These are phyloP conservation scores for Sipha flava DNA, from an alignment of 1,140 invertebrate genomes.

Conservation along the genomic window DNA sequence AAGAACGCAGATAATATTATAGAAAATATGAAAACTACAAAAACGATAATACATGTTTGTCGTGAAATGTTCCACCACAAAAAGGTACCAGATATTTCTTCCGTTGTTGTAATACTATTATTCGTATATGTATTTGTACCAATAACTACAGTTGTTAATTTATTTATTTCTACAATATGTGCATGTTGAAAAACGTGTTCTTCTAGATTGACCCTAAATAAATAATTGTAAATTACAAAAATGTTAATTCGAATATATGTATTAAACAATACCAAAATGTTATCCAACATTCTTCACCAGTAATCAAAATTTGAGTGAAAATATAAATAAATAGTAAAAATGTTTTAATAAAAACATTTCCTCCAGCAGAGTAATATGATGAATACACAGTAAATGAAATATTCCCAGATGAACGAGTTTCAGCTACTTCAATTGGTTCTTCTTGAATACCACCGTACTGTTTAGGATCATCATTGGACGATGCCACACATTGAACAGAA, in stretches of 20 bases:
- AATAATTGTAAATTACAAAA: not conserved
- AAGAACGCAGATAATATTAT: slow-evolving; percentile 53
- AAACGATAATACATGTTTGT: slow-evolving; percentile 51
- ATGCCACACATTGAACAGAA: slow-evolving; percentile 38
- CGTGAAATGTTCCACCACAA: slow-evolving; percentile 17
- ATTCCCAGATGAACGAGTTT: slow-evolving; percentile 41
- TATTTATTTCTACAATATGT: slow-evolving; percentile 46
- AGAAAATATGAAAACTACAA: slow-evolving; percentile 52
- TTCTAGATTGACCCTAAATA: slow-evolving; percentile 46
- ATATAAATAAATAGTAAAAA: slow-evolving; percentile 54
- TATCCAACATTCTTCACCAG: slow-evolving; percentile 68
- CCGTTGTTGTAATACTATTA: too few relatives aligned
- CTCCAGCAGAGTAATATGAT: slow-evolving; percentile 60
- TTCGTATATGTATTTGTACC: too few relatives aligned
- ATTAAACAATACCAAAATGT: slow-evolving; percentile 55
- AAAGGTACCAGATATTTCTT: not conserved
- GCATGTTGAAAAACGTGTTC: too few relatives aligned
- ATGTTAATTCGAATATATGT: not conserved
- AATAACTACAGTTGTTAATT: too few relatives aligned
- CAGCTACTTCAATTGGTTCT: slow-evolving; percentile 34
- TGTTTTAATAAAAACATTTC: slow-evolving; percentile 52
- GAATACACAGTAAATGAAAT: slow-evolving; percentile 51
- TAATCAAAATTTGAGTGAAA: slow-evolving; percentile 57
- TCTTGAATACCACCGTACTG: not conserved
- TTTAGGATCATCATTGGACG: slow-evolving; percentile 33